phyloP scores from a whole-genome alignment of 2,797 vertebrate genomes.

The Salarias fasciatus region DNA sequence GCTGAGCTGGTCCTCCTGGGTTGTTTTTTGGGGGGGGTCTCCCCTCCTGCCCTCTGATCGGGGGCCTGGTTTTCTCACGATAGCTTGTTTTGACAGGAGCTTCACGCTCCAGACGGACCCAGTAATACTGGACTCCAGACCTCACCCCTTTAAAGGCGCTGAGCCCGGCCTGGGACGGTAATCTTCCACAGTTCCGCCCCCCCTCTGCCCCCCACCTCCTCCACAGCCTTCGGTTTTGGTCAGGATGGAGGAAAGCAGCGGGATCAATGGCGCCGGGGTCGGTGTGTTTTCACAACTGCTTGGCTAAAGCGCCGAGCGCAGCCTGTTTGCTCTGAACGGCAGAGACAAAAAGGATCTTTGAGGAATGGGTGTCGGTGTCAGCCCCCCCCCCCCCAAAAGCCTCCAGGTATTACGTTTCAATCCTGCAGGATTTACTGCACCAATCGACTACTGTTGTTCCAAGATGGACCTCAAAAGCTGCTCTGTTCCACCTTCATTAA shows the following conservation, averaged over 20 bases:
- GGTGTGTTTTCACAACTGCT: slow-evolving; percentile 76
- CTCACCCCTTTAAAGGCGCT: slow-evolving; percentile 32
- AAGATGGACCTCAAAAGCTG: slow-evolving; percentile 33
- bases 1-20: too few relatives aligned
- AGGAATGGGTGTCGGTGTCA: slow-evolving; percentile 54
- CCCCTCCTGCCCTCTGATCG: slow-evolving; percentile 24
- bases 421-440: slow-evolving; percentile 60
- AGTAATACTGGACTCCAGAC: slow-evolving; percentile 50
- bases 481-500: slow-evolving; percentile 38
- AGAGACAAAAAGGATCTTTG: slow-evolving; percentile 61
- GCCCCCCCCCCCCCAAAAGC: slow-evolving; percentile 33
- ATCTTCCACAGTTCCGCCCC: slow-evolving; percentile 55
- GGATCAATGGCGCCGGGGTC: slow-evolving; percentile 57
- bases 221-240: slow-evolving; percentile 54
- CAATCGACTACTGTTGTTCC: slow-evolving; percentile 47
- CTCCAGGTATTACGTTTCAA: slow-evolving; percentile 57
- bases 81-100: slow-evolving; percentile 78
- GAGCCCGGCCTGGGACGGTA: slow-evolving; percentile 57
- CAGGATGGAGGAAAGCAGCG: slow-evolving; percentile 38
- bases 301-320: slow-evolving; percentile 41
- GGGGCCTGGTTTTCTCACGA: slow-evolving; percentile 56
- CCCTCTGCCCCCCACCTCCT: slow-evolving; percentile 13
- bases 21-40: slow-evolving; percentile 12
- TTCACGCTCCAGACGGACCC: slow-evolving; percentile 51
- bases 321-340: slow-evolving; percentile 36